Evolutionary conservation across 2,797 vertebrate genomes (phyloP).

Genomic region (Perodicticus potto): DNA sequence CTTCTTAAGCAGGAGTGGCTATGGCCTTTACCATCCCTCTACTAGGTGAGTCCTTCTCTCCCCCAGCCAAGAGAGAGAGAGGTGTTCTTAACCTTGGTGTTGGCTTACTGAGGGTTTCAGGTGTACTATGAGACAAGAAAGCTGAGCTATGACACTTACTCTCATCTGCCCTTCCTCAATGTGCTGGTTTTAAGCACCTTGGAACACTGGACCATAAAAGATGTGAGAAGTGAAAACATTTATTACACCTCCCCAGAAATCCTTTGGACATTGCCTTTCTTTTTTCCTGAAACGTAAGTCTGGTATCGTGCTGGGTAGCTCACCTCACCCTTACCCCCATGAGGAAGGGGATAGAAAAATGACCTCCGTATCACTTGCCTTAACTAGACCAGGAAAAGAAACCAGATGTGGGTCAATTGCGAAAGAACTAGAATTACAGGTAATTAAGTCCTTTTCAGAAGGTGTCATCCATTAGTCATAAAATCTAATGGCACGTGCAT

Average conservation of each 20-base stretch:
- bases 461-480: constrained; percentile 69
- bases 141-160: neutral
- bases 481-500: constrained; percentile 12
- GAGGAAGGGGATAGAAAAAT: constrained; percentile 11
- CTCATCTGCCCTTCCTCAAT: constrained; percentile 26
- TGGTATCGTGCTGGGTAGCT: neutral
- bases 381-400: constrained; percentile 65
- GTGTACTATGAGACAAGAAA: constrained; percentile 37
- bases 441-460: constrained; percentile 40
- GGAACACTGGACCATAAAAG: constrained; percentile 44
- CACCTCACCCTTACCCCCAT: neutral
- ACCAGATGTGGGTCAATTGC: constrained; percentile 59
- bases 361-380: neutral
- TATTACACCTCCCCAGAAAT: constrained; percentile 41
- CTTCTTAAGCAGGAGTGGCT: neutral
- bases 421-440: constrained; percentile 72
- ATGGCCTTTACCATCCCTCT: neutral
- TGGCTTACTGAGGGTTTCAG: constrained; percentile 57
- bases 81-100: constrained; percentile 67
- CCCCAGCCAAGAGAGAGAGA: neutral
- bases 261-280: neutral
- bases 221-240: constrained; percentile 17
- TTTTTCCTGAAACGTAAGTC: constrained; percentile 25
- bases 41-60: neutral
- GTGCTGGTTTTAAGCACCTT: constrained; percentile 38